Base-by-base conservation (phyloP, 2,113 vertebrate species). In the Tragulus kanchil region DNA sequence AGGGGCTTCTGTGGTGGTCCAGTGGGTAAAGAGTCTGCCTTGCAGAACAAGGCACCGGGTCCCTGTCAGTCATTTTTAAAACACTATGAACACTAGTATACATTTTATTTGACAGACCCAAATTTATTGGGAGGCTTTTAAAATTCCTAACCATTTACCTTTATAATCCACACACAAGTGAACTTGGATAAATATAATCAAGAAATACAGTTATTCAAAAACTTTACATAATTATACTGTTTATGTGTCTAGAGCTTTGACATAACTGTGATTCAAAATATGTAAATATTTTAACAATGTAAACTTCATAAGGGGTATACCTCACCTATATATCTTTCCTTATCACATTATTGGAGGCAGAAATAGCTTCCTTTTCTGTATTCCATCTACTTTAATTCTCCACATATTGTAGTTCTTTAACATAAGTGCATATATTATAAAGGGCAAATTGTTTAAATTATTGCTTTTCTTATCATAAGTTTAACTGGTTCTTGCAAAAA, bases 161-260 rank as follows among this genome's bases (percentile, higher is more conserved):
- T 77, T 91, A 19, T 62, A 87, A 26, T 93, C 31, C 5, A 56
- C 21, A 54, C 50, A 85, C 2, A 89, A 10, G 52, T 88, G 56
- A 3, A 16, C 61, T 96, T 23, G 16, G 89, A 5, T 3, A 26
- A 56, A 45, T n/a, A 0, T 61, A 69, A 8, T 14, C 14, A 28
- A 97, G 36, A 97, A 97, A 4, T 8, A 75, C n/a, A n/a, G 23
- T 67, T 85, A 71, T 89, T 97, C n/a, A 95, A 62, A 93, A n/a
- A 90, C 31, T 5, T 3, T 96, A 54, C 85, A 95, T 96, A 84
- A 45, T 6, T 1, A n/a, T 81, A 91, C 26, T 8, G 3, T 12
- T 26, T 28, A 26, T 73, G 15, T 78, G 3, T 86, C 1, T 58
- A 62, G 0, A 28, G 3, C 4, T 97, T 56, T 94, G 65, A 3